Evolutionary conservation across 1,140 invertebrate species (phyloP).

Genomic region (Agrilus planipennis): DNA sequence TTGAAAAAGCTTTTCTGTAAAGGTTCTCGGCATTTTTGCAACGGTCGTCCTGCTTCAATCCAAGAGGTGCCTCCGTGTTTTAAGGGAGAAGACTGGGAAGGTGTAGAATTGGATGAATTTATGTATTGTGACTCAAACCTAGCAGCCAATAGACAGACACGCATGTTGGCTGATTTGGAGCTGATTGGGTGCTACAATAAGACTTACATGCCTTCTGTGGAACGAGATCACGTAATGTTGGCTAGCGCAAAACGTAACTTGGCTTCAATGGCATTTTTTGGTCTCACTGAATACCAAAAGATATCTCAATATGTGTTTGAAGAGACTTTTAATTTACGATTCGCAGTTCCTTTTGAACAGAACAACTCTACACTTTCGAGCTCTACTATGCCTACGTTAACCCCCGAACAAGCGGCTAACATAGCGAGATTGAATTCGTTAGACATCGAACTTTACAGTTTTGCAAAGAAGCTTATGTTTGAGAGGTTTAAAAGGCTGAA

Average conservation of each 20-base stretch:
- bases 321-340: constrained; percentile 88
- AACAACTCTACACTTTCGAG: constrained; percentile 80
- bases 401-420: constrained; percentile 54
- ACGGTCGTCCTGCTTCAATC: constrained; percentile 64
- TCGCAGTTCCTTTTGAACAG: constrained; percentile 78
- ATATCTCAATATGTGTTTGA: constrained; percentile 95
- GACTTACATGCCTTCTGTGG: constrained; percentile 53
- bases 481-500: constrained; percentile 71
- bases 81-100: constrained; percentile 52
- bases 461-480: constrained; percentile 80
- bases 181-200: constrained; percentile 90
- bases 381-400: constrained; percentile 60
- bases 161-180: constrained; percentile 93
- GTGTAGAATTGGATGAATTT: constrained; percentile 69
- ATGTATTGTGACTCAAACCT: constrained; percentile 84
- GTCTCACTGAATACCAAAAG: constrained; percentile 83
- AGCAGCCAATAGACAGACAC: constrained; percentile 89
- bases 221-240: constrained; percentile 71
- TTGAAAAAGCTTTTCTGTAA: no score
- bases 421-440: constrained; percentile 76
- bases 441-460: constrained; percentile 89
- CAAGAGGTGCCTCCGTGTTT: constrained; percentile 71
- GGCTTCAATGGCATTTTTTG: constrained; percentile 91
- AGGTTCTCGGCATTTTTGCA: constrained; percentile 74
- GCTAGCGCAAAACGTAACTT: constrained; percentile 92